phyloP scores from a whole-genome alignment of 2,797 vertebrate genomes.

The Simalia tracyae region DNA sequence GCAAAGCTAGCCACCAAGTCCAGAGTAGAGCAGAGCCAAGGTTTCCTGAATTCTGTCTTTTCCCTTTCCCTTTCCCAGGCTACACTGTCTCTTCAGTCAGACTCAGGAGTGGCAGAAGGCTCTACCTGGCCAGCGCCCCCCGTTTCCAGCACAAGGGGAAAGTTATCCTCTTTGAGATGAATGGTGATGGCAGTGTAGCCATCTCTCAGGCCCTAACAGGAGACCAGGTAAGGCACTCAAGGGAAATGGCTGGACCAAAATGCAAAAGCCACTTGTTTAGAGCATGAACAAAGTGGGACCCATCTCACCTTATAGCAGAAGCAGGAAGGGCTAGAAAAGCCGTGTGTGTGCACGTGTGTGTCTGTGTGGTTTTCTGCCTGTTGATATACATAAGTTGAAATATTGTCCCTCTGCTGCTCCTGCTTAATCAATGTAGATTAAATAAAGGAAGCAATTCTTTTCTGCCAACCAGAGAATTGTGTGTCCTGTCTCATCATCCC shows the following conservation, averaged over 20 bases:
- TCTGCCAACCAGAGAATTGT: too few relatives aligned
- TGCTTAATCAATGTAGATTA: too few relatives aligned
- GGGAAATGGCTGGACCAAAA: background rate
- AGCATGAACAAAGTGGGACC: fast-evolving
- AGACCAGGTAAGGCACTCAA: conserved; percentile 81
- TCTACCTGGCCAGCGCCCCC: conserved; percentile 90
- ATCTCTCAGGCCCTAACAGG: conserved; percentile 88
- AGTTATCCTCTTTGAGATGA: conserved; percentile 89
- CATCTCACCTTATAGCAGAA: background rate
- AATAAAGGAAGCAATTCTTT: too few relatives aligned
- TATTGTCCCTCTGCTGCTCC: too few relatives aligned
- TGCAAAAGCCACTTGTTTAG: background rate
- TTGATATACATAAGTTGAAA: background rate
- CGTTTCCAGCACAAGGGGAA: conserved; percentile 96
- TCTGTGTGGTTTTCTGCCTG: background rate
- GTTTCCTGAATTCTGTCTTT: background rate
- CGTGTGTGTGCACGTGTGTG: background rate
- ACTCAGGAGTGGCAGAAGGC: conserved; percentile 75
- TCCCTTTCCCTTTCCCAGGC: conserved; percentile 70
- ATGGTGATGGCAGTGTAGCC: conserved; percentile 70
- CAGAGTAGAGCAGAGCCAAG: too few relatives aligned
- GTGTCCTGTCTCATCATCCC: too few relatives aligned
- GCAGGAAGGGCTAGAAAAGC: background rate
- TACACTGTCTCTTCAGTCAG: conserved; percentile 90
- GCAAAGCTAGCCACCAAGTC: background rate